Evolutionary conservation across 2,113 vertebrate genomes (phyloP).

Genomic region (Sceloporus tristichus): DNA sequence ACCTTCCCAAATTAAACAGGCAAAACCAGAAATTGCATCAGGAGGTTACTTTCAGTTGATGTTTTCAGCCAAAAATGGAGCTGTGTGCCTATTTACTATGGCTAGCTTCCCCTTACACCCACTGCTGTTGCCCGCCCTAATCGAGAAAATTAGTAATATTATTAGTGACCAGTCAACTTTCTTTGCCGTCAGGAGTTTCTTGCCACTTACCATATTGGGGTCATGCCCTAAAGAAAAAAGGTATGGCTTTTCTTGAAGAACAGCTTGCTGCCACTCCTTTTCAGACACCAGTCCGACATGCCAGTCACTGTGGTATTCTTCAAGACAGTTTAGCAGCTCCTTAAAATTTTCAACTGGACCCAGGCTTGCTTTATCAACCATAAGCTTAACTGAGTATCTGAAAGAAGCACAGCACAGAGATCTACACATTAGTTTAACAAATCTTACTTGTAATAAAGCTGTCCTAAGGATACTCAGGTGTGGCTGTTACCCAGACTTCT

Average conservation of each 20-base stretch:
- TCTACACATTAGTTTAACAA: not conserved
- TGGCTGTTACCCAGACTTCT: not conserved
- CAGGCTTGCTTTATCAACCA: conserved; percentile 96
- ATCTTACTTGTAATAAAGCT: not conserved
- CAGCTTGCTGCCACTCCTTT: conserved; percentile 90
- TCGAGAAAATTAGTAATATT: not conserved
- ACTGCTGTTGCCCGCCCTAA: too few species aligned
- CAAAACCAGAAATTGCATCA: too few species aligned
- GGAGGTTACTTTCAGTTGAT: not conserved
- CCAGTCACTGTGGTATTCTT: conserved; percentile 93
- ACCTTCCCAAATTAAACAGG: too few species aligned
- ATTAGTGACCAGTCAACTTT: not conserved
- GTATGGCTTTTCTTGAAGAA: conserved; percentile 94
- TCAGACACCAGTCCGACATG: conserved; percentile 93
- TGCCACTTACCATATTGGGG: conserved; percentile 88
- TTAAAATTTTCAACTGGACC: conserved; percentile 89
- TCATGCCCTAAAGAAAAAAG: conserved; percentile 95
- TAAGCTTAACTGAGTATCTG: conserved; percentile 95
- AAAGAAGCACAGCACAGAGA: conserved; percentile 40
- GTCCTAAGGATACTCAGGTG: not conserved
- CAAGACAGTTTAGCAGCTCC: conserved; percentile 87
- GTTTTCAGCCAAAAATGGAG: not conserved
- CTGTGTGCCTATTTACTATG: not conserved
- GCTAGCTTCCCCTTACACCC: too few species aligned
- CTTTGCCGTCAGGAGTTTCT: not conserved